phyloP scores from a whole-genome alignment of 2,797 vertebrate species.

The Hypotaenidia okinawae region DNA sequence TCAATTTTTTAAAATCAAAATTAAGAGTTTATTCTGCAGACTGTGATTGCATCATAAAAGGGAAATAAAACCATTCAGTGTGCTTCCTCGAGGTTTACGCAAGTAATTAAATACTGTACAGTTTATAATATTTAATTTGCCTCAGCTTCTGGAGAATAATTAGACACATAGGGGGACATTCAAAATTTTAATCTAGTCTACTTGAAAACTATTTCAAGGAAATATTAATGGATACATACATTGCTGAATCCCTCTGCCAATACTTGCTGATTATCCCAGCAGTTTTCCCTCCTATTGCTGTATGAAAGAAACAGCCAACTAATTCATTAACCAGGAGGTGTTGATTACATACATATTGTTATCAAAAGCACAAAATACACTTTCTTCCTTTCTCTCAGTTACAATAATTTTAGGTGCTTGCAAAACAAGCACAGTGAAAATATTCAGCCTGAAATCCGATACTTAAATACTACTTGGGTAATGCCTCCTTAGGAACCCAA shows the following conservation, averaged over 20 bases:
- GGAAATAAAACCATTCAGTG: background rate
- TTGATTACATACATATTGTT: conserved; percentile 56
- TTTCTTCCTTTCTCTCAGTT: conserved; percentile 37
- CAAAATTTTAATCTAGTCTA: conserved; percentile 19
- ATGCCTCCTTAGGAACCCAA: conserved; percentile 17
- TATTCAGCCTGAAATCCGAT: conserved; percentile 26
- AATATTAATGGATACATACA: conserved; percentile 14
- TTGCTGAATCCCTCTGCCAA: conserved; percentile 42
- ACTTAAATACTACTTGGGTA: conserved; percentile 27
- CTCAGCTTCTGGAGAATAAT: conserved; percentile 20
- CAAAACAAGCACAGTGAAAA: conserved; percentile 49
- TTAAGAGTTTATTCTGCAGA: background rate
- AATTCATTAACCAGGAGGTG: conserved; percentile 65
- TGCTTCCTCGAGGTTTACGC: background rate
- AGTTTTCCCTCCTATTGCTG: conserved; percentile 18
- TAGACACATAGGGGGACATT: background rate
- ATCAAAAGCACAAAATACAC: conserved; percentile 49
- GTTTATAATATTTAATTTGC: background rate
- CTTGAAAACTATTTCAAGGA: conserved; percentile 8
- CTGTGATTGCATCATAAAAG: background rate
- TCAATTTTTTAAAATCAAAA: background rate
- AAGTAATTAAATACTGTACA: background rate
- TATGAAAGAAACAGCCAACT: conserved; percentile 61
- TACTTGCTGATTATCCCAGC: conserved; percentile 63
- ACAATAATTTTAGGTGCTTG: conserved; percentile 52